Evolutionary conservation across 2,113 vertebrate genomes (phyloP).

Genomic region (Pteropus alecto): DNA sequence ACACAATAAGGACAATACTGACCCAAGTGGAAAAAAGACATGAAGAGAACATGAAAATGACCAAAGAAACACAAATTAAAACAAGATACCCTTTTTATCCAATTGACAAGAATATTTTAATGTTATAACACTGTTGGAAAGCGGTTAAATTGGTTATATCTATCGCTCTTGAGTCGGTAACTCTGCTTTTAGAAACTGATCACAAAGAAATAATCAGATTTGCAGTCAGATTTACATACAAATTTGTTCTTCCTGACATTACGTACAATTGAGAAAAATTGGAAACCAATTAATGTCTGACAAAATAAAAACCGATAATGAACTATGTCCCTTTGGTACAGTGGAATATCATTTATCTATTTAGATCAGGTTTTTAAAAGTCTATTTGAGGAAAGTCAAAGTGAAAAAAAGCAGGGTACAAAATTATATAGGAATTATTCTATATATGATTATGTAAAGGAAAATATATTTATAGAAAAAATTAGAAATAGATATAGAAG

Average conservation of each 20-base stretch:
- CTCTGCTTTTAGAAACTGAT: neutral
- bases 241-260: neutral
- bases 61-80: neutral
- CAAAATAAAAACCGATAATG: neutral
- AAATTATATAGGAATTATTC: neutral
- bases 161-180: neutral
- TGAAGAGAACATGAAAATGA: fast-evolving
- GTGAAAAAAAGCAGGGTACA: neutral
- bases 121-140: neutral
- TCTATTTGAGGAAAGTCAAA: neutral
- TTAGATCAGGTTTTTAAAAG: neutral
- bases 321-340: no score
- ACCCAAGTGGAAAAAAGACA: neutral
- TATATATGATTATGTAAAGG: neutral
- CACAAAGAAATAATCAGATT: neutral
- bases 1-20: neutral
- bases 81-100: neutral
- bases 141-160: neutral
- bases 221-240: neutral
- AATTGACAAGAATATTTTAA: neutral
- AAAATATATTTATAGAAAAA: neutral
- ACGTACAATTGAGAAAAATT: neutral
- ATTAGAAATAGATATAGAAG: neutral
- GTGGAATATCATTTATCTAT: neutral
- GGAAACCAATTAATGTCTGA: neutral